Evolutionary conservation across 2,113 vertebrate genomes (phyloP).

Genomic region (Smithornis capensis): DNA sequence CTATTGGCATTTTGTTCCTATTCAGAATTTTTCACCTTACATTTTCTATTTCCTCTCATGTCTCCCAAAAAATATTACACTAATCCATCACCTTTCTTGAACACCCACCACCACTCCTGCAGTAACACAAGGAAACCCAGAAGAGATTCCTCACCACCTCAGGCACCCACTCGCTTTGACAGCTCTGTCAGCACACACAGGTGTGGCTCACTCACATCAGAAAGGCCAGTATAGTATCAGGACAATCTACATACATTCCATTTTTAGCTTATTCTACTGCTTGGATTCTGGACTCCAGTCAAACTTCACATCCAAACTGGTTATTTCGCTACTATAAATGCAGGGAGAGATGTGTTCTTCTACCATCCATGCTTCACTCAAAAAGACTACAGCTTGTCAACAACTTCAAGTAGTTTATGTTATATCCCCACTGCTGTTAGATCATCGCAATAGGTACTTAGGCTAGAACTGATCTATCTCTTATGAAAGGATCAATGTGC

Average conservation of each 20-base stretch:
- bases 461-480: not conserved
- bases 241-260: not conserved
- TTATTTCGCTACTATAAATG: not conserved
- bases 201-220: not conserved
- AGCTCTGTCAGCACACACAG: not conserved
- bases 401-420: not conserved
- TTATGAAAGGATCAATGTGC: not conserved
- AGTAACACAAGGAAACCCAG: not conserved
- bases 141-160: not conserved
- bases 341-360: not conserved
- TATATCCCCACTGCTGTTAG: not conserved
- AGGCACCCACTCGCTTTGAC: not conserved
- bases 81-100: not conserved
- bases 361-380: not conserved
- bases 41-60: not conserved
- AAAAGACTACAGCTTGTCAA: not conserved
- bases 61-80: not conserved
- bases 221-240: not conserved
- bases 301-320: not conserved
- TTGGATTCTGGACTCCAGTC: not conserved
- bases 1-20: not conserved
- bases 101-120: not conserved
- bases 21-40: not conserved
- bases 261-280: not conserved
- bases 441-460: not conserved